Evolutionary conservation across 2,888 invertebrate genomes (phyloP).

Genomic region (Lucinisca nassula): DNA sequence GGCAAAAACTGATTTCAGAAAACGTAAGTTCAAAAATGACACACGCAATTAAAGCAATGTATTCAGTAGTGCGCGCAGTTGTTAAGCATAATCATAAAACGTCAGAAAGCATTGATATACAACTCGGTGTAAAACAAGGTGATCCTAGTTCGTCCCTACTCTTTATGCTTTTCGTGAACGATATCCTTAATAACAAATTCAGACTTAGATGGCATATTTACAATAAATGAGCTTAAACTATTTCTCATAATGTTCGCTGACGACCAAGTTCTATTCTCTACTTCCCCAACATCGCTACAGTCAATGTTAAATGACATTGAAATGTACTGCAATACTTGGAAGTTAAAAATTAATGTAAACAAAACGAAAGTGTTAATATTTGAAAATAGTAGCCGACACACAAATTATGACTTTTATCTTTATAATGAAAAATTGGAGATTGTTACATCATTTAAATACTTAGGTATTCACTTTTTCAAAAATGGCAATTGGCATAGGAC

Average conservation of each 20-base stretch:
- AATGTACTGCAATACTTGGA: conserved; percentile 22
- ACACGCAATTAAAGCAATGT: conserved; percentile 32
- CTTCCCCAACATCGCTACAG: neutral
- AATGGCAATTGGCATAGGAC: too few species aligned
- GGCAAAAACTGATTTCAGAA: conserved; percentile 33
- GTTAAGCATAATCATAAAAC: conserved; percentile 17
- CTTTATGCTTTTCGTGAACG: conserved; percentile 38
- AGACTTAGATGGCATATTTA: conserved; percentile 25
- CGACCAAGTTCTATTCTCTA: conserved; percentile 30
- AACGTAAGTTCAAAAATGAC: conserved; percentile 41
- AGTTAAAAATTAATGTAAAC: conserved; percentile 14
- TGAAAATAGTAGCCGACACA: neutral
- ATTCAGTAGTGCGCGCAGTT: conserved; percentile 22
- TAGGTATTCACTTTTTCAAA: too few species aligned
- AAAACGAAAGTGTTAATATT: conserved; percentile 20
- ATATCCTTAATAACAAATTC: conserved; percentile 16
- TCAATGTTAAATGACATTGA: conserved; percentile 18
- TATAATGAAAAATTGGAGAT: neutral
- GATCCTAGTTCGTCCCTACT: conserved; percentile 29
- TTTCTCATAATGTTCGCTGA: conserved; percentile 36
- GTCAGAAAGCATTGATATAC: conserved; percentile 16
- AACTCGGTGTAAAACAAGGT: conserved; percentile 45
- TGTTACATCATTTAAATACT: neutral
- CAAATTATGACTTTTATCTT: neutral
- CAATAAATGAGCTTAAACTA: conserved; percentile 2